Conservation (phyloP, 2,113 vertebrate genomes). For the Puffinus mauretanicus region DNA sequence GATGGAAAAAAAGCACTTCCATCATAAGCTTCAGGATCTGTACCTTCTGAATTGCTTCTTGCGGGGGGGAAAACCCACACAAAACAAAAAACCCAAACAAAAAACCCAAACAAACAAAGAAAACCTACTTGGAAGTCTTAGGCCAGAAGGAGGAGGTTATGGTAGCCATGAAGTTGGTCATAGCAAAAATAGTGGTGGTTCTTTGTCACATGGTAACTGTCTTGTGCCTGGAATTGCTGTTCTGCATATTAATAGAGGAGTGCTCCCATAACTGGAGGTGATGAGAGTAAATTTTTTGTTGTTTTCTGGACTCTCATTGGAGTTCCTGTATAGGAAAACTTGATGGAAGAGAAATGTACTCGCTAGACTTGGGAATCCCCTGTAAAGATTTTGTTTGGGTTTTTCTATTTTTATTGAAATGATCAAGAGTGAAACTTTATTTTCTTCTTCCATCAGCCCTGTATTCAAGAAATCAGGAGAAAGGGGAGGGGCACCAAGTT, state of each 20-base stretch:
- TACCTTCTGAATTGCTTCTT: background rate
- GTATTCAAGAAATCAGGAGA: background rate
- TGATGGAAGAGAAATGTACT: background rate
- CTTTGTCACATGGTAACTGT: background rate
- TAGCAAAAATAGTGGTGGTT: background rate
- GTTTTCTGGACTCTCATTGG: background rate
- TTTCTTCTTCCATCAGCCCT: background rate
- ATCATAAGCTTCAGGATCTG: background rate
- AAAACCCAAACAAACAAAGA: background rate
- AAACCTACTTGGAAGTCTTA: background rate
- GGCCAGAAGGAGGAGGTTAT: background rate
- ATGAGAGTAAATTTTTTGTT: background rate
- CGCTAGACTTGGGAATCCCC: background rate
- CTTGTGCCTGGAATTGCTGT: background rate
- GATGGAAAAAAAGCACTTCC: background rate
- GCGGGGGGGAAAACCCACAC: background rate
- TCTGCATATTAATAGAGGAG: background rate
- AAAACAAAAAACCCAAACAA: background rate
- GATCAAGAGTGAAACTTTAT: background rate
- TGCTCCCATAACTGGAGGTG: background rate
- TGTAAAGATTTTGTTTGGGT: background rate
- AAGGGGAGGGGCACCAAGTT: background rate
- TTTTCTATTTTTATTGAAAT: background rate
- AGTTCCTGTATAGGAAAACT: background rate
- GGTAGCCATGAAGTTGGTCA: background rate